Percentiles rank a stretch among this genome's conserved stretches.
phyloP scores from a whole-genome alignment of 2,888 invertebrate genomes.

The Platyscelio sp. region DNA sequence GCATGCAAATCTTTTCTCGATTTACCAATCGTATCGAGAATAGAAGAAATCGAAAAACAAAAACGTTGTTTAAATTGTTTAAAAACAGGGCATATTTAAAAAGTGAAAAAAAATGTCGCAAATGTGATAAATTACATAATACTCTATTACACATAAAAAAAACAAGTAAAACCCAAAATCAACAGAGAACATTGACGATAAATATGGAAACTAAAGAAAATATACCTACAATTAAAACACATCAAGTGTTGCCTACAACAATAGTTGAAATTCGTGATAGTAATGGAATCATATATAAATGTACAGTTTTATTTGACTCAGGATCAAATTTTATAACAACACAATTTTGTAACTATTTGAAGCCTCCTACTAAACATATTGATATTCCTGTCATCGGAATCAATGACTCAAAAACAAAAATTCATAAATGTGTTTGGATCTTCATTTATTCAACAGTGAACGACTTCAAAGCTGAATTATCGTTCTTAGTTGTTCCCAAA shows the following conservation, averaged over 20 bases:
- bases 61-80: constrained; percentile 55
- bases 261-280: not conserved
- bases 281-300: too few relatives aligned
- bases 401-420: not conserved
- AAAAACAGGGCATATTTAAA: not conserved
- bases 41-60: constrained; percentile 22
- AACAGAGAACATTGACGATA: too few relatives aligned
- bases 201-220: too few relatives aligned
- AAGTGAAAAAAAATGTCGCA: not conserved
- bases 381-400: not conserved
- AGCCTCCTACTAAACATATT: not conserved
- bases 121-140: not conserved
- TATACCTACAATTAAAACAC: not conserved
- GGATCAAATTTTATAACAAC: not conserved
- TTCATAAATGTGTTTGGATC: not conserved
- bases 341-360: not conserved
- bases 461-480: constrained; percentile 52
- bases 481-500: not conserved
- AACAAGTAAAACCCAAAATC: not conserved
- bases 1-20: constrained; percentile 32
- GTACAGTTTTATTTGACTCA: not conserved
- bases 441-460: constrained; percentile 28
- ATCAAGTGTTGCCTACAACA: not conserved
- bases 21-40: constrained; percentile 9
- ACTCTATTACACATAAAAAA: not conserved